Percentiles rank a stretch among this genome's conserved stretches.
These are phyloP conservation scores for Phrynocephalus vlangalii DNA, from an alignment of 2,797 vertebrate genomes.

Conservation along the genomic window DNA sequence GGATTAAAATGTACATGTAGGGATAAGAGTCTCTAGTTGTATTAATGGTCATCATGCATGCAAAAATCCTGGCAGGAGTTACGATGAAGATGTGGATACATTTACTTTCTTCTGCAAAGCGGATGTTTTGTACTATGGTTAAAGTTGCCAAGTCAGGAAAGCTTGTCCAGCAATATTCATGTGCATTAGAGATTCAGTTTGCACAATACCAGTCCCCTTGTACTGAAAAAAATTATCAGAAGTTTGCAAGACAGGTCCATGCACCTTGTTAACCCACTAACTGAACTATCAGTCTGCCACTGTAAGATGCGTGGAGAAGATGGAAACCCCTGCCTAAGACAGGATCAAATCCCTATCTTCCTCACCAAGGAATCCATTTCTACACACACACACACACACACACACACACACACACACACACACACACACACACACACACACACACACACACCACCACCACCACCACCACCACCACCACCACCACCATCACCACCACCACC, in stretches of 20 bases:
- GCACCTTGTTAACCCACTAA: no score
- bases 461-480: no score
- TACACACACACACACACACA: no score
- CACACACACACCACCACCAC: no score
- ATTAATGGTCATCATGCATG: constrained; percentile 1
- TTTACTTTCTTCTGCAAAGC: constrained; percentile 1
- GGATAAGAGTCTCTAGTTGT: constrained; percentile 1
- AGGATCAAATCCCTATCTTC: no score
- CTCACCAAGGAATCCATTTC: no score
- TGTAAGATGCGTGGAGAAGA: no score
- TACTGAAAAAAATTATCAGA: neutral
- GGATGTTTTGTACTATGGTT: constrained; percentile 13
- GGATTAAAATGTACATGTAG: constrained; percentile 1
- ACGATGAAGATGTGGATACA: neutral
- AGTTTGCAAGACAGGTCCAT: neutral
- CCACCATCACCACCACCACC: no score
- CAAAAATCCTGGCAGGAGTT: constrained; percentile 1
- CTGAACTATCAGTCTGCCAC: no score
- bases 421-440: no score
- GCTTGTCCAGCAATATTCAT: neutral
- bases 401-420: no score
- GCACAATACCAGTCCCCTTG: neutral
- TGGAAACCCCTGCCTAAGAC: no score
- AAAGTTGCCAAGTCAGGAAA: constrained; percentile 1
- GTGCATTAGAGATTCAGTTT: neutral